Percentiles rank a stretch among this genome's conserved stretches.
These are phyloP conservation scores for Mormyrus hasselquistii DNA, from an alignment of 2,797 vertebrate species.

Conservation along the genomic window DNA sequence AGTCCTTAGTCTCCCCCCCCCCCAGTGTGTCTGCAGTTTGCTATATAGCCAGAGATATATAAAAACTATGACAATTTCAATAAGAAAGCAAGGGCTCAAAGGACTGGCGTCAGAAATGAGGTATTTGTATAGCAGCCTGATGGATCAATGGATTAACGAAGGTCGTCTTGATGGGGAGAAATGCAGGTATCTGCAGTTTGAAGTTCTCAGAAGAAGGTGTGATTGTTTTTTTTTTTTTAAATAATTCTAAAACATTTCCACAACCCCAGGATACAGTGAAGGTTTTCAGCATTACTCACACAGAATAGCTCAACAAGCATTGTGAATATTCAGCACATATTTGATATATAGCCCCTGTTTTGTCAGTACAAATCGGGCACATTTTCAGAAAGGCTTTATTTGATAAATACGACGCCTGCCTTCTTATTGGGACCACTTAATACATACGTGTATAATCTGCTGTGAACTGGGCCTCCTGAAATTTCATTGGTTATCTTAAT, in stretches of 20 bases:
- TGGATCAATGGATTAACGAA: background rate
- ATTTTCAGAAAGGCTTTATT: background rate
- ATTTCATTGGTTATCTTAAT: background rate
- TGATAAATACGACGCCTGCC: background rate
- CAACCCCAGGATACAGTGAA: background rate
- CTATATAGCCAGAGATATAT: background rate
- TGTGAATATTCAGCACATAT: background rate
- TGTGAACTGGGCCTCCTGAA: background rate
- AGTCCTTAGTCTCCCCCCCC: background rate
- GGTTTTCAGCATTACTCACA: background rate
- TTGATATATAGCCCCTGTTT: background rate
- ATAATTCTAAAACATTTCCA: background rate
- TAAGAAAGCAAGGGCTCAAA: background rate
- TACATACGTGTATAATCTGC: background rate
- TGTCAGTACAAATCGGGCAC: background rate
- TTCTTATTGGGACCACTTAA: background rate
- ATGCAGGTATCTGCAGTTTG: background rate
- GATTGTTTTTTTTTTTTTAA: background rate
- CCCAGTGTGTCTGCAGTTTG: background rate
- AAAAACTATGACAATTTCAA: background rate
- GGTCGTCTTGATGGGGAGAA: background rate
- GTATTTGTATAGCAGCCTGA: background rate
- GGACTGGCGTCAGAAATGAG: background rate
- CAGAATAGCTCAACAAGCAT: background rate
- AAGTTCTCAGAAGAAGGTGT: background rate